Evolutionary conservation across 2,888 invertebrate genomes (phyloP).

Genomic region (Pyrrhia umbra): DNA sequence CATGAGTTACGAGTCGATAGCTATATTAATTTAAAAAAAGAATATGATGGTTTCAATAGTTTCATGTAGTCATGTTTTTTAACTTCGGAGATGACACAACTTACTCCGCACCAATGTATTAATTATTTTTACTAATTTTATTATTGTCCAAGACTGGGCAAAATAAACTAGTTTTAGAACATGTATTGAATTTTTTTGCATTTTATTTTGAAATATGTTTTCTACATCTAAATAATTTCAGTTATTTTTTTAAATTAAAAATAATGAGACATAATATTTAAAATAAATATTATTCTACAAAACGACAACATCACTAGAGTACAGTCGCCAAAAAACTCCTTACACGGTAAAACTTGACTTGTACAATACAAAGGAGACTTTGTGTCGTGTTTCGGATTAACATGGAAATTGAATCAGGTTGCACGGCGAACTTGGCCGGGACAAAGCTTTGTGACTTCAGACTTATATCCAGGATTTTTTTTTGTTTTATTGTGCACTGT

Average conservation of each 20-base stretch:
- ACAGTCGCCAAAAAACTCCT: slow-evolving; percentile 64
- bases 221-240: no score
- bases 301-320: slow-evolving; percentile 53
- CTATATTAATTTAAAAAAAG: background rate
- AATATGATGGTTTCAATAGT: no score
- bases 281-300: background rate
- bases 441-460: slow-evolving; percentile 69
- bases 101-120: no score
- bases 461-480: slow-evolving; percentile 55
- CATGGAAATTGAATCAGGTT: slow-evolving; percentile 85
- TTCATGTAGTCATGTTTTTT: no score
- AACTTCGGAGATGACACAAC: no score
- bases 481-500: slow-evolving; percentile 49
- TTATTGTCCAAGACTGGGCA: no score
- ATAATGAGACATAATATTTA: background rate
- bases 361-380: slow-evolving; percentile 74
- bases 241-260: no score
- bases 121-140: no score
- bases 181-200: background rate
- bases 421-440: slow-evolving; percentile 71
- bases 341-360: slow-evolving; percentile 68
- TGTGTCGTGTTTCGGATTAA: slow-evolving; percentile 79
- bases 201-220: no score
- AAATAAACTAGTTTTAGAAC: no score
- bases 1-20: background rate